Conservation (phyloP, 2,888 invertebrate genomes). For the Oscheius sp. region DNA sequence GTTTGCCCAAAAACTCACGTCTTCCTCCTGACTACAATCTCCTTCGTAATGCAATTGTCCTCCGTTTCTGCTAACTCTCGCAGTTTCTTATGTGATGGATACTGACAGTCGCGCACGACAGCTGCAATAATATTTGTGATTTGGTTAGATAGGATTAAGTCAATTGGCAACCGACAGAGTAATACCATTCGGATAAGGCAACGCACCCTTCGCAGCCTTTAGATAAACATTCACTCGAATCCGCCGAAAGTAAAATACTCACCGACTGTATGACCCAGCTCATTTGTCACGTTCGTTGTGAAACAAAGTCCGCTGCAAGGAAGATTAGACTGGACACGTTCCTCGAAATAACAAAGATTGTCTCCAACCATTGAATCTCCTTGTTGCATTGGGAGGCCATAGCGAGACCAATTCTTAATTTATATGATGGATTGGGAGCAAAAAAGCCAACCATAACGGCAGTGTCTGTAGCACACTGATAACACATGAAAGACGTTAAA, state of each 20-base stretch:
- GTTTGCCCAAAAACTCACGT: background rate
- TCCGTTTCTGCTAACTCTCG: constrained; percentile 8
- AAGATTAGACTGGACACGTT: constrained; percentile 4
- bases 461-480: constrained; percentile 22
- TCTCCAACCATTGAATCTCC: constrained; percentile 20
- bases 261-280: constrained; percentile 2
- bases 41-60: constrained; percentile 21
- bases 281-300: constrained; percentile 20
- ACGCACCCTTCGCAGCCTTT: constrained; percentile 14
- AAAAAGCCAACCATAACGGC: constrained; percentile 1
- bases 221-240: background rate
- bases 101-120: constrained; percentile 22
- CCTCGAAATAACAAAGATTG: constrained; percentile 1
- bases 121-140: constrained; percentile 19
- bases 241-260: background rate
- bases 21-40: background rate
- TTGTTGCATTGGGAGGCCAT: constrained; percentile 11
- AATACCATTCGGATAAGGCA: constrained; percentile 9
- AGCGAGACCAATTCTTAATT: constrained; percentile 27
- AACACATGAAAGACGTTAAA: constrained; percentile 16
- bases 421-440: background rate
- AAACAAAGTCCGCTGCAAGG: constrained; percentile 24
- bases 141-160: constrained; percentile 14
- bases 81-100: constrained; percentile 11
- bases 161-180: constrained; percentile 14